Percentiles rank a stretch among this genome's conserved stretches.
Conservation (phyloP, 2,797 vertebrate species). For the Florisuga fusca region DNA sequence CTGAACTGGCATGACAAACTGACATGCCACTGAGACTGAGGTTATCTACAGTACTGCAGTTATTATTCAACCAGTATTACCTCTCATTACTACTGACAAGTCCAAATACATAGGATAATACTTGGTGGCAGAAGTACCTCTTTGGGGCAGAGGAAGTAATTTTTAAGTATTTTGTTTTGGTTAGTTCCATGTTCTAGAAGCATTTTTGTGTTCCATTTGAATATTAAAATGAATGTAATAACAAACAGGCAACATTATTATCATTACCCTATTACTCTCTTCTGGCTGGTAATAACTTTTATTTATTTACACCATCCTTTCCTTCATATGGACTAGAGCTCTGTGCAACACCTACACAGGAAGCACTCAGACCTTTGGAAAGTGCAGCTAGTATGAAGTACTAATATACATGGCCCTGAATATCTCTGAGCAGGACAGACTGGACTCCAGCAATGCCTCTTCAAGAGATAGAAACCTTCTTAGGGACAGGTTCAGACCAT, state of each 20-base stretch:
- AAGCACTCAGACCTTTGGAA: neutral
- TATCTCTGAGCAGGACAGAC: neutral
- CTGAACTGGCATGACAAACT: neutral
- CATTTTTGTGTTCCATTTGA: neutral
- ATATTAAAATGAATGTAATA: neutral
- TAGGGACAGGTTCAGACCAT: neutral
- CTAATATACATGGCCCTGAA: neutral
- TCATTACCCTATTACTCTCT: neutral
- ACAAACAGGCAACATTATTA: neutral
- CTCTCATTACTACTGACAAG: neutral
- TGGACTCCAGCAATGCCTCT: neutral
- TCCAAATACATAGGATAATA: neutral
- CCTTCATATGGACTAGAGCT: neutral
- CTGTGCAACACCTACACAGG: neutral
- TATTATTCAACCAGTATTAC: neutral
- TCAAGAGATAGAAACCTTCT: neutral
- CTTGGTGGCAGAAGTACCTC: neutral
- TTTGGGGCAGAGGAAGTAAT: neutral
- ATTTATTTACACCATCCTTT: neutral
- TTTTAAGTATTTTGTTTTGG: neutral
- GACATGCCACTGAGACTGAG: neutral
- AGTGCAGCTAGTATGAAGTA: neutral
- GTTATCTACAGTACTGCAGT: neutral
- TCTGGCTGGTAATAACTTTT: neutral
- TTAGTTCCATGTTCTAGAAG: neutral